phyloP scores from a whole-genome alignment of 1,140 invertebrate species.

The Belonocnema kinseyi region DNA sequence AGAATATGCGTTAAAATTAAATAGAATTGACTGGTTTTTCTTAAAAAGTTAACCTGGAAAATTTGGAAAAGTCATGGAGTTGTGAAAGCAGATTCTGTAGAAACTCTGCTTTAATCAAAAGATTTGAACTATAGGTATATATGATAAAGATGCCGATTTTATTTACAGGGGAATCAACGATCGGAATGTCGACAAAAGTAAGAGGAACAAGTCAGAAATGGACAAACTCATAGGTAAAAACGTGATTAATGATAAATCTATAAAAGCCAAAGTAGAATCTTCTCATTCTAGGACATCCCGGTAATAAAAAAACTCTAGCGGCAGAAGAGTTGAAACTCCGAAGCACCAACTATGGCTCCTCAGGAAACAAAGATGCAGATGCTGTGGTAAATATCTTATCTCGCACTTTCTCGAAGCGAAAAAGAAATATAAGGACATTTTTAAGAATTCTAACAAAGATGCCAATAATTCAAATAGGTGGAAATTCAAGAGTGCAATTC shows the following conservation, averaged over 20 bases:
- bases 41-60: no score
- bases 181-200: not conserved
- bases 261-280: slow-evolving; percentile 54
- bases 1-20: no score
- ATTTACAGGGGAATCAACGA: slow-evolving; percentile 13
- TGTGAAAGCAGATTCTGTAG: no score
- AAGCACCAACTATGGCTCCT: not conserved
- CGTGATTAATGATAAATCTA: slow-evolving; percentile 44
- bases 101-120: no score
- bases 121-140: no score
- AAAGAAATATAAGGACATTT: not conserved
- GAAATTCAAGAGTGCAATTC: not conserved
- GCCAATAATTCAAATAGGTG: not conserved
- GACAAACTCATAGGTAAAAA: slow-evolving; percentile 47
- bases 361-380: not conserved
- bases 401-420: not conserved
- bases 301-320: slow-evolving; percentile 10
- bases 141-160: not conserved
- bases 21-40: no score
- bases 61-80: no score
- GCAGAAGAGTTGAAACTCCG: not conserved
- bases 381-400: not conserved
- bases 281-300: slow-evolving; percentile 44
- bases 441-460: not conserved
- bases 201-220: not conserved